These are phyloP conservation scores for Cuculus canorus DNA, from an alignment of 2,797 vertebrate genomes.

Conservation along the genomic window DNA sequence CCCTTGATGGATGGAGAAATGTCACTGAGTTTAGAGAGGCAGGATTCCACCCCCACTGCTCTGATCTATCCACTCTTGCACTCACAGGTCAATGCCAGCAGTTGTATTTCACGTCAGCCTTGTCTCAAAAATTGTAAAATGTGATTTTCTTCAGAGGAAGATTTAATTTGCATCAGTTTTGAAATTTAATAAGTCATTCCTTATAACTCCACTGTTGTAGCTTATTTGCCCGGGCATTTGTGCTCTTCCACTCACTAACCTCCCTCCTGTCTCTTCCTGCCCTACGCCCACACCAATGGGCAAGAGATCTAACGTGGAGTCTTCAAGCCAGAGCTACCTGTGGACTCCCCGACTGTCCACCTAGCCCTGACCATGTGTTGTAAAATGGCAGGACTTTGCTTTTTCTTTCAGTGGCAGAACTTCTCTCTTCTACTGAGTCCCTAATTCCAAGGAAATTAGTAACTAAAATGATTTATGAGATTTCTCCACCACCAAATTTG, in stretches of 20 bases:
- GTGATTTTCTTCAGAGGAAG: background rate
- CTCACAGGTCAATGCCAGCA: background rate
- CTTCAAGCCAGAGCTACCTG: background rate
- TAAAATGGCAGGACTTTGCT: background rate
- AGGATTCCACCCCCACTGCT: background rate
- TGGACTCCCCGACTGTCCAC: background rate
- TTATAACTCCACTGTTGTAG: background rate
- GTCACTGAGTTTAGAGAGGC: background rate
- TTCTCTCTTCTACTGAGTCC: background rate
- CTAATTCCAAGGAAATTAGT: background rate
- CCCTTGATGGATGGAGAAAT: too few species aligned
- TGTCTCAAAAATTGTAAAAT: background rate
- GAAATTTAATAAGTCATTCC: background rate
- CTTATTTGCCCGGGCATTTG: background rate
- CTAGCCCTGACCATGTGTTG: background rate
- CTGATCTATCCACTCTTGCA: background rate
- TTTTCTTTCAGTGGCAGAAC: background rate
- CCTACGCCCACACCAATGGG: background rate
- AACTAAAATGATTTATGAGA: background rate
- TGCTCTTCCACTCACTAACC: background rate
- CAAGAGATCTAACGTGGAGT: background rate
- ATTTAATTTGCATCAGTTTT: background rate
- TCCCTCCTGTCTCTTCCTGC: background rate
- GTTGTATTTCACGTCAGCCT: background rate
- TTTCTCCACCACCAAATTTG: background rate